These are phyloP conservation scores for Propithecus coquereli DNA, from an alignment of 2,113 vertebrate species.

Conservation along the genomic window DNA sequence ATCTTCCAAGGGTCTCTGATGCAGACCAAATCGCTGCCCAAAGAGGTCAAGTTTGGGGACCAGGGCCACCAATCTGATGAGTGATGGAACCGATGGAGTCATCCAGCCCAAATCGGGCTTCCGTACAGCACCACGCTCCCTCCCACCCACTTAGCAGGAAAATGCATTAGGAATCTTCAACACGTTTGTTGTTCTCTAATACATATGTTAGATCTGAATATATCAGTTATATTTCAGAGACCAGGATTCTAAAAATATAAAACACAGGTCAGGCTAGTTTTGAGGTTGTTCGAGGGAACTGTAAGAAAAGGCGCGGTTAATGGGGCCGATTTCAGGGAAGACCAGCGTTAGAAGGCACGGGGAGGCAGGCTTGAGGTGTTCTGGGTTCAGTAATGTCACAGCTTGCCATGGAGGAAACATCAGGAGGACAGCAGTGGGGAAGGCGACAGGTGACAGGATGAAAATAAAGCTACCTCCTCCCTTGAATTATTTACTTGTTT, in stretches of 20 bases:
- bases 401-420: not conserved
- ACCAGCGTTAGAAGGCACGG: rapidly evolving
- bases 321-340: not conserved
- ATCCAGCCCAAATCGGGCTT: not conserved
- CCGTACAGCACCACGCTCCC: not conserved
- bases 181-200: not conserved
- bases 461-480: not conserved
- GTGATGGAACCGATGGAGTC: rapidly evolving
- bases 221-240: not conserved
- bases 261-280: not conserved
- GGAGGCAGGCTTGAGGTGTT: not conserved
- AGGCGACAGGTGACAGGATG: not conserved
- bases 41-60: not conserved
- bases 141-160: not conserved
- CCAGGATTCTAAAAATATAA: not conserved
- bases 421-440: not conserved
- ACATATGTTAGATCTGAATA: not conserved
- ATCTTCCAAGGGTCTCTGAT: not conserved
- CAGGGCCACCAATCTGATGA: not conserved
- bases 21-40: not conserved
- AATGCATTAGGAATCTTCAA: not conserved
- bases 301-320: not conserved
- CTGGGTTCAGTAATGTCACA: not conserved
- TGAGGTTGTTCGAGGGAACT: not conserved
- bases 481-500: too few relatives aligned